Base-by-base conservation (phyloP, 2,797 vertebrate genomes). In the Antennarius maculatus region DNA sequence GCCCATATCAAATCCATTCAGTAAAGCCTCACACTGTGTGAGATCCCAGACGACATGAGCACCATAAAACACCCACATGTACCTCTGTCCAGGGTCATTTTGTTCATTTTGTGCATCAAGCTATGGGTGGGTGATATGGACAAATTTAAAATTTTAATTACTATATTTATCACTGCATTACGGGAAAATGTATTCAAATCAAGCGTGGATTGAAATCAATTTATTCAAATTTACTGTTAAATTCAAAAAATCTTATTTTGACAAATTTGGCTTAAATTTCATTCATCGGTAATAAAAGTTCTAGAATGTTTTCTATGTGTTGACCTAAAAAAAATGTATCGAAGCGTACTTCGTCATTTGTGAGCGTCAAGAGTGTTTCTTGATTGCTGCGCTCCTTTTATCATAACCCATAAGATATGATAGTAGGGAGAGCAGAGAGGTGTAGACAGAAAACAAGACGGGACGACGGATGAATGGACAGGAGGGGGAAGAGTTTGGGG, bases 1-100 rank as follows among this genome's bases (percentile, higher is more conserved):
- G 85, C 72, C 91, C 86, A 83, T 82, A 89, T 87, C 88, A 7
- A 93, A 93, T 92, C 89, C 69, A 91, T 92, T 93, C 74, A 85
- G 45, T 43, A 18, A 23, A 71, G 63, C 54, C 75, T 76, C 85
- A 78, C 58, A 69, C 75, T 71, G 77, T 31, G 71, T 77, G 71
- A 79, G 70, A 85, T 80, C 80, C 81, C 67, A 82, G 79, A 84
- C 79, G 60, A 76, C 63, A 37, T 23, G 27, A 79, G 74, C 52
- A 67, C 77, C 56, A 54, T 12, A 77, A 73, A 79, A 81, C 34
- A 74, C 55, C 60, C 72, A 48, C 63, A 71, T 28, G 46, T 45
- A 50, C 28, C 74, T 71, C 53, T 48, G 50, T 71, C 48, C 64
- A 52, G 61, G 61, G 60, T 82, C 67, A 65, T 53, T 76, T 72